Evolutionary conservation across 2,888 invertebrate species (phyloP).

Genomic region (Nomada ruficornis): DNA sequence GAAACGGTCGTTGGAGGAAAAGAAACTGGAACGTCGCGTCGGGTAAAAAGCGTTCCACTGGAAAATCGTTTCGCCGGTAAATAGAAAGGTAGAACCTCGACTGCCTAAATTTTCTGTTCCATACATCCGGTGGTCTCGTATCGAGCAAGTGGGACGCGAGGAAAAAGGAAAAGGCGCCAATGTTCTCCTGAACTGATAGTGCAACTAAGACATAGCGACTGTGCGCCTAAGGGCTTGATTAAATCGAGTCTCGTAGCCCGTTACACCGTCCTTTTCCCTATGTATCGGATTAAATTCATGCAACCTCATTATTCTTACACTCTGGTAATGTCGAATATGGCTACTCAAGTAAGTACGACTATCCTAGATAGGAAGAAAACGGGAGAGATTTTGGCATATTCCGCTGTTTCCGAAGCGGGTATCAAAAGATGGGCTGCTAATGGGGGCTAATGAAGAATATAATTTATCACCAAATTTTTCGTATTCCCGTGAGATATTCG

Average conservation of each 20-base stretch:
- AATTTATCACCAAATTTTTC: neutral
- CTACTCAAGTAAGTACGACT: neutral
- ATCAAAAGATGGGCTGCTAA: too few relatives aligned
- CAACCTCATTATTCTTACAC: neutral
- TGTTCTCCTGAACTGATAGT: conserved; percentile 65
- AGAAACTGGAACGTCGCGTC: conserved; percentile 1
- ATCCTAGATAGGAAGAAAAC: neutral
- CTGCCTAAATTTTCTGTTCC: conserved; percentile 34
- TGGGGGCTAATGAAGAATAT: neutral
- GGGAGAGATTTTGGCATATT: neutral
- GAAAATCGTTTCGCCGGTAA: conserved; percentile 45
- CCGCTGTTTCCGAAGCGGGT: neutral
- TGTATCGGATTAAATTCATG: conserved; percentile 9
- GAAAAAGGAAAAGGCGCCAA: conserved; percentile 26
- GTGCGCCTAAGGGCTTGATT: conserved; percentile 54
- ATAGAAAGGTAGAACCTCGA: neutral
- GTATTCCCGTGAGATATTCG: neutral
- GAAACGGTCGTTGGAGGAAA: conserved; percentile 20
- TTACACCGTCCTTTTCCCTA: conserved; percentile 19
- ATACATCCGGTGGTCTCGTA: neutral
- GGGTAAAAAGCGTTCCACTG: conserved; percentile 19
- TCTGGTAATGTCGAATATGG: neutral
- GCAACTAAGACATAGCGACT: conserved; percentile 24
- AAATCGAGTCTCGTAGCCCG: conserved; percentile 58
- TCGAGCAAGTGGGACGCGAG: neutral